Evolutionary conservation across 1,140 invertebrate genomes (phyloP), one percentile per base, ranked within the genome.

Genomic region (Atta cephalotes): DNA sequence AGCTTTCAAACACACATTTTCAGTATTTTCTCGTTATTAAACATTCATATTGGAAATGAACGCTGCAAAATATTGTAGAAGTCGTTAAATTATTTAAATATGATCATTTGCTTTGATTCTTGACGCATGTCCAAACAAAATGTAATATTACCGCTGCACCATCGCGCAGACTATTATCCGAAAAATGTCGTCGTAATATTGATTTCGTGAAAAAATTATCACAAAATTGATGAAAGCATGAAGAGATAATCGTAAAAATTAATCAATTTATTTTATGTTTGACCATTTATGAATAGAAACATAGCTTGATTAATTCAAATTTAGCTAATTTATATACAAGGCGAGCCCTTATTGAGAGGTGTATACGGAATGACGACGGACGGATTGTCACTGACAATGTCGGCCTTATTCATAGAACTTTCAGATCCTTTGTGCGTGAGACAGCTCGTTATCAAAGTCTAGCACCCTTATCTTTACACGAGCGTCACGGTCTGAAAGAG

Each of bases 391-490:
- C 51, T 60, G 62, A 80, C 88, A 71, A 89, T 62, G 53, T 60
- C 51, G 21, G 21, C 25, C 58, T 85, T 82, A 88, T 85, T 86
- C 89, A 89, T 88, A 70, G 78, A 92, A 87, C 89, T 89, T 86
- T 87, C 87, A 80, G 62, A 71, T 53, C 53, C 86, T 92, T 90
- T 93, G 86, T 92, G 86, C 87, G 78, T 68, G 79, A 85, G 88
- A 92, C 89, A 92, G 87, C 87, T 87, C 85, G 86, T 87, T 92
- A 93, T 92, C 90, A 92, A 89, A 88, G 89, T 89, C 84, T 91
- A 84, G 85, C 88, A 89, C 92, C 84, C 92, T 92, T 91, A 87
- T 84, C 72, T 72, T 14, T 66, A 68, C 65, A 76, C 86, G 86
- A 66, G 85, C 63, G 70, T 49, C 65, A 65, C 39, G 56, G 7